Base-by-base conservation (phyloP, 2,888 invertebrate genomes). In the Eristalinus aeneus region DNA sequence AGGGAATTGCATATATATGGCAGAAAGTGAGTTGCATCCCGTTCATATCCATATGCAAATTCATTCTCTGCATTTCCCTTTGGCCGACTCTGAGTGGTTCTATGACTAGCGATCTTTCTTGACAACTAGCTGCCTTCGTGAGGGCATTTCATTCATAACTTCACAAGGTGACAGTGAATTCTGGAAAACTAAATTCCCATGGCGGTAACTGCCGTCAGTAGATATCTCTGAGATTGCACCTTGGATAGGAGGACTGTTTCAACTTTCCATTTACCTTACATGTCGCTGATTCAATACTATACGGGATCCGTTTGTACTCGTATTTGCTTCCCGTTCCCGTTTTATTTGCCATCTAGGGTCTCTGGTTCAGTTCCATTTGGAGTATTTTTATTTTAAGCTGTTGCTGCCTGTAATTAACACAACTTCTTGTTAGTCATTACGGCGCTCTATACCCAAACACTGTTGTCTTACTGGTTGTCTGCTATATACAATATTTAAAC, bases 381-480 rank as follows among this genome's bases (percentile, higher is more conserved):
- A 73, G 68, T 72, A 39, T 81, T 63, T 76, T 77, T 53, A 71
- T 22, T 86, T 82, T 61, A 63, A 82, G 87, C 46, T 46, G 46
- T 60, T 68, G 75, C 58, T 79, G 64, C 39, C 73, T 75, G 84
- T 87, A 88, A 88, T 88, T 88, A 88, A 88, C 87, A 87, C 88
- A 88, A 87, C 84, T 88, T 87, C 83, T 84, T 84, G 80, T 86
- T 88, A 82, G 86, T 86, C 82, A 88, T 82, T 77, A 83, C 79
- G 82, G 80, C 72, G 71, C 76, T 75, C 78, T 76, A 75, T 82
- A 68, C 65, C 58, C 67, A 46, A 68, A 69, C 74, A 79, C 61
- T 27, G 27, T 5, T 27, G 27, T 2, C 27, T 27, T 2, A 27
- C 2, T 27, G 27, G 5, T 5, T 27, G 27, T 2, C 27, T 64